Evolutionary conservation across 2,888 invertebrate genomes (phyloP).

Genomic region (Parasteatoda lunata): DNA sequence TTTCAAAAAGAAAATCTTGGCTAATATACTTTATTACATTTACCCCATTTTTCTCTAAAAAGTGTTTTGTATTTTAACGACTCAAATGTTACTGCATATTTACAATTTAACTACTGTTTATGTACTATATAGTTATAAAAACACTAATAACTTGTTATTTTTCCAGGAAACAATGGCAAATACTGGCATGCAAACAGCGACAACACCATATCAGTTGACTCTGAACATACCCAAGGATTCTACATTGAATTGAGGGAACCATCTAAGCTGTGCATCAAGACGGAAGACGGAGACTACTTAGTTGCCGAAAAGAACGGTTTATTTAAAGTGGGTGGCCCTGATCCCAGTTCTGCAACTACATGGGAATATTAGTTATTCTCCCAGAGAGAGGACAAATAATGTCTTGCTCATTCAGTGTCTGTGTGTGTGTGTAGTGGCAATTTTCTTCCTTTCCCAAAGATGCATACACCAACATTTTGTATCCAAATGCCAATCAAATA

Average conservation of each 20-base stretch:
- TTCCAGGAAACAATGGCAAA: constrained; percentile 89
- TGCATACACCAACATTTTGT: constrained; percentile 23
- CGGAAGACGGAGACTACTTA: constrained; percentile 79
- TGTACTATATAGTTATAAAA: too few relatives aligned
- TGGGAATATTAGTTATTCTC: constrained; percentile 89
- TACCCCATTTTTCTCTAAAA: too few relatives aligned
- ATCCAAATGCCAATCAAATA: neutral
- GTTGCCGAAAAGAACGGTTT: constrained; percentile 93
- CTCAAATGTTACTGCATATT: too few relatives aligned
- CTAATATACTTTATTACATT: too few relatives aligned
- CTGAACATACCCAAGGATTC: constrained; percentile 87
- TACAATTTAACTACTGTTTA: too few relatives aligned
- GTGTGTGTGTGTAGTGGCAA: constrained; percentile 54
- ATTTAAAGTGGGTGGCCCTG: constrained; percentile 87
- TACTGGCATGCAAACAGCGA: constrained; percentile 95
- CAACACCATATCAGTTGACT: constrained; percentile 85
- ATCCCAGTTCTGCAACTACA: constrained; percentile 87
- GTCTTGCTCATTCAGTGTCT: constrained; percentile 64
- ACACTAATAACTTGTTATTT: constrained; percentile 1
- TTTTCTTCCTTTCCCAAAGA: constrained; percentile 51
- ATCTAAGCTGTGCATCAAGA: constrained; percentile 91
- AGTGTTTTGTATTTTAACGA: too few relatives aligned
- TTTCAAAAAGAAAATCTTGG: too few relatives aligned
- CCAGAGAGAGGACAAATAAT: constrained; percentile 15
- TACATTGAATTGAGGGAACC: constrained; percentile 94